A percentile compares a stretch with the other conserved stretches of the same genome.
These are phyloP conservation scores for Burhinus bistriatus DNA, from an alignment of 2,113 vertebrate genomes.

Conservation along the genomic window DNA sequence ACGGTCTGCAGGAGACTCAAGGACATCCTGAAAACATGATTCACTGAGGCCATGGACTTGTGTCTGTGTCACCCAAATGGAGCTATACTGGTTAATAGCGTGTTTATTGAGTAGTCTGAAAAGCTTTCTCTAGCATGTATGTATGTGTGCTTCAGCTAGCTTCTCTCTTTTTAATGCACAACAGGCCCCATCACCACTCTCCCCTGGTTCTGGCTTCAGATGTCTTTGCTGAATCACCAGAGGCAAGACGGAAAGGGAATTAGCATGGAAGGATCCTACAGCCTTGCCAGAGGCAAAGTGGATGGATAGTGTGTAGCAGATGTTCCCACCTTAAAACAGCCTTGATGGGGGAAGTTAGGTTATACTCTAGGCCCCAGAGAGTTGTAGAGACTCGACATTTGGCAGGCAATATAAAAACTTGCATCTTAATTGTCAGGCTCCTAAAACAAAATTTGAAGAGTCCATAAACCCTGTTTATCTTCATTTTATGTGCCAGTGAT, in stretches of 20 bases:
- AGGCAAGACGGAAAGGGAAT: not conserved
- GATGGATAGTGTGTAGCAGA: not conserved
- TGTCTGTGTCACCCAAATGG: not conserved
- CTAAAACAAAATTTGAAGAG: not conserved
- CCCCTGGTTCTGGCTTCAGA: not conserved
- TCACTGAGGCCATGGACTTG: fast-evolving
- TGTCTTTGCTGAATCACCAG: not conserved
- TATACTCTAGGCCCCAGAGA: not conserved
- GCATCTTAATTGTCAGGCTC: not conserved
- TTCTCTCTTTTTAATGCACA: not conserved
- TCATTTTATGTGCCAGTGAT: not conserved
- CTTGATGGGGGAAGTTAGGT: not conserved
- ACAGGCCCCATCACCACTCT: fast-evolving
- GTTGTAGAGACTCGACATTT: not conserved
- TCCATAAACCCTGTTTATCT: not conserved
- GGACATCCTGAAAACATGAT: not conserved
- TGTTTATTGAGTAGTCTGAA: not conserved
- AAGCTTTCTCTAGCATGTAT: not conserved
- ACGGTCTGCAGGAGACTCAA: not conserved
- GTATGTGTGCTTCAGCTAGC: not conserved
- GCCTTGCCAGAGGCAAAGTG: not conserved
- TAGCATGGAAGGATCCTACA: not conserved
- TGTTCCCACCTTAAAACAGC: not conserved
- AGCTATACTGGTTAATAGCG: not conserved
- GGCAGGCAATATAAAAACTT: not conserved